Percentiles rank a stretch among this genome's conserved stretches.
These are phyloP conservation scores for Euthynnus affinis DNA, from an alignment of 2,797 vertebrate species.

Conservation along the genomic window DNA sequence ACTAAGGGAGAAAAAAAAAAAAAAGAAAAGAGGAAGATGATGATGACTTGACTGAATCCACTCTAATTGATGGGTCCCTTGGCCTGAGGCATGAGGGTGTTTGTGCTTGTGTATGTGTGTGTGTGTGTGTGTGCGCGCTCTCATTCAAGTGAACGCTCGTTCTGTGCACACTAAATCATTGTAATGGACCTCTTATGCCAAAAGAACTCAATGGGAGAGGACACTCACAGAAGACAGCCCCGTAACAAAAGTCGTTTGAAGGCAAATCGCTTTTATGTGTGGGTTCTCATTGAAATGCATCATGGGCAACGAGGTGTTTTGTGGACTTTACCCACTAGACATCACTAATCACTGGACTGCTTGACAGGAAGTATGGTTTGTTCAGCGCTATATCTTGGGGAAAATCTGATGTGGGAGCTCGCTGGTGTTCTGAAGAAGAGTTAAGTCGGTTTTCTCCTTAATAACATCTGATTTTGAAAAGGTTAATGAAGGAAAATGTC, in stretches of 20 bases:
- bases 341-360: slow-evolving; percentile 32
- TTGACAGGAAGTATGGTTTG: slow-evolving; percentile 16
- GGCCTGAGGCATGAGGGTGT: slow-evolving; percentile 52
- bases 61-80: slow-evolving; percentile 76
- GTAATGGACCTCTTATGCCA: slow-evolving; percentile 69
- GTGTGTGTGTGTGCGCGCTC: slow-evolving; percentile 5
- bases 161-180: slow-evolving; percentile 64
- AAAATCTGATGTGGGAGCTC: slow-evolving; percentile 15
- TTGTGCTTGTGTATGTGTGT: not conserved
- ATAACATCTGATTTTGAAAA: slow-evolving; percentile 21
- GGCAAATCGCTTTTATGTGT: slow-evolving; percentile 61
- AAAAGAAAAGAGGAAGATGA: slow-evolving; percentile 51
- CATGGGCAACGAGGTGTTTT: slow-evolving; percentile 49
- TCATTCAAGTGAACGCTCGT: slow-evolving; percentile 32
- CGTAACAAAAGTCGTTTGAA: slow-evolving; percentile 68
- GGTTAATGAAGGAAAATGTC: slow-evolving; percentile 10
- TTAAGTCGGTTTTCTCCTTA: slow-evolving; percentile 1
- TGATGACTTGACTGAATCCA: slow-evolving; percentile 73
- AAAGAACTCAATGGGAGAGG: slow-evolving; percentile 60
- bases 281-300: slow-evolving; percentile 55
- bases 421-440: not conserved
- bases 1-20: slow-evolving; percentile 33
- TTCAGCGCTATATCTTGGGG: not conserved
- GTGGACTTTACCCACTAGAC: slow-evolving; percentile 39
- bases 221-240: slow-evolving; percentile 65